phyloP scores from a whole-genome alignment of 2,888 invertebrate genomes.

The Tiphia femorata region DNA sequence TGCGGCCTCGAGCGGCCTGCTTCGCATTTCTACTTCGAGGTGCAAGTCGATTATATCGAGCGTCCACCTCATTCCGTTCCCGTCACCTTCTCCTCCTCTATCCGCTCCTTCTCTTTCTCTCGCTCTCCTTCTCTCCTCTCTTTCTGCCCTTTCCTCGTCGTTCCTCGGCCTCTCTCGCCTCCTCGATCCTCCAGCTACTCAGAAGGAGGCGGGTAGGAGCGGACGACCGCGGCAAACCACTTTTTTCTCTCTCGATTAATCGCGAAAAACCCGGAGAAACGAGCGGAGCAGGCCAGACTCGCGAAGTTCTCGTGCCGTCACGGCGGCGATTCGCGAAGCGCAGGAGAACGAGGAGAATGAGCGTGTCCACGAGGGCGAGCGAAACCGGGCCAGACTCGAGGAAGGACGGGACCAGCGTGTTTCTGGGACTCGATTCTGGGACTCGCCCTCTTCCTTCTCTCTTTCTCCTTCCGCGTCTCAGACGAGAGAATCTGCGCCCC shows the following conservation, averaged over 20 bases:
- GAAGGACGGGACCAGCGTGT: conserved; percentile 2
- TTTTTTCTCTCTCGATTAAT: conserved; percentile 52
- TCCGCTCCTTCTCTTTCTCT: conserved; percentile 7
- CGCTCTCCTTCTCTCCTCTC: background rate
- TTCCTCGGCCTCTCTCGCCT: conserved; percentile 7
- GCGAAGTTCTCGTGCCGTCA: background rate
- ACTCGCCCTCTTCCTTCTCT: background rate
- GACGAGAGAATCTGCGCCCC: too few relatives aligned
- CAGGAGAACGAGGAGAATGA: too few relatives aligned
- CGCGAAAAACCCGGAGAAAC: conserved; percentile 39
- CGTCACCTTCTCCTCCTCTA: conserved; percentile 2
- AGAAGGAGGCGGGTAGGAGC: too few relatives aligned
- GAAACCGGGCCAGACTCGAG: background rate
- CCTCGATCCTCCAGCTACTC: too few relatives aligned
- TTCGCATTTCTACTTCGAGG: conserved; percentile 59
- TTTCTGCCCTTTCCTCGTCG: background rate
- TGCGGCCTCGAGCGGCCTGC: conserved; percentile 49
- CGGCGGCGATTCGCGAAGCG: too few relatives aligned
- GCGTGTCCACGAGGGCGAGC: too few relatives aligned
- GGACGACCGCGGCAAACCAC: conserved; percentile 13
- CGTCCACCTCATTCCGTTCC: conserved; percentile 9
- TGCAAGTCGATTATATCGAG: conserved; percentile 40
- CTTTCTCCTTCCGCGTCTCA: too few relatives aligned
- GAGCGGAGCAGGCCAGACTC: conserved; percentile 2
- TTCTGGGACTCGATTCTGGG: background rate